Evolutionary conservation across 2,113 vertebrate genomes (phyloP), one percentile per base, ranked within the genome.

Genomic region (Argyrosomus japonicus): DNA sequence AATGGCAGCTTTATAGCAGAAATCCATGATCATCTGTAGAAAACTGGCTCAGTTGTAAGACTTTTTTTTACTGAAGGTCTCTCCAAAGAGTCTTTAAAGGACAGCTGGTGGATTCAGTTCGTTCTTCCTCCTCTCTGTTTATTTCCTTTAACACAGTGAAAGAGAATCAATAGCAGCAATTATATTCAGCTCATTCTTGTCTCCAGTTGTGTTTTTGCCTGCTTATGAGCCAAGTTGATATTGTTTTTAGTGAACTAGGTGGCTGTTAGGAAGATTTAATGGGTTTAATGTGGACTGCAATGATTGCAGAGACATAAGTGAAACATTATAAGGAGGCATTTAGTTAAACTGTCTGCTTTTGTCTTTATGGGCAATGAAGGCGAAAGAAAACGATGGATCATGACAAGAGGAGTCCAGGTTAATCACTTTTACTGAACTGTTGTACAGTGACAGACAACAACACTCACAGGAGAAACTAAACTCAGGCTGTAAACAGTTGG

Each of bases 291-390:
- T 19, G 6, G 21, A 36, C 29, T 54, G 51, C 5, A 32, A 3
- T 57, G 23, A 77, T 29, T 43, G 10, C 27, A 57, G 25, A 61
- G 56, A 45, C 13, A 36, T 9, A 47, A 77, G 23, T 40, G 14
- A 27, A 79, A 54, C 32, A 27, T 47, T n/a, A 48, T 27, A 50
- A 60, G 29, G 54, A 68, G 65, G 47, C n/a, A 25, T 74, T 73
- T 27, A 58, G 19, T 43, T 15, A 9, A 72, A 21, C 40, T 36
- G 40, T 32, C 14, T 5, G 48, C 36, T 64, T 0, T 64, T 64
- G n/a, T 58, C 53, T 58, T 68, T 56, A 23, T 57, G 40, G 19
- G 13, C 14, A 36, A 17, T 48, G 29, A 70, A 32, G 27, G 19
- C 47, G 10, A 56, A 23, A 2, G 15, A 53, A 72, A 19, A 58